A percentile compares a stretch with the other conserved stretches of the same genome.
Evolutionary conservation across 2,797 vertebrate species (phyloP).

Genomic region (Acanthiza pusilla): DNA sequence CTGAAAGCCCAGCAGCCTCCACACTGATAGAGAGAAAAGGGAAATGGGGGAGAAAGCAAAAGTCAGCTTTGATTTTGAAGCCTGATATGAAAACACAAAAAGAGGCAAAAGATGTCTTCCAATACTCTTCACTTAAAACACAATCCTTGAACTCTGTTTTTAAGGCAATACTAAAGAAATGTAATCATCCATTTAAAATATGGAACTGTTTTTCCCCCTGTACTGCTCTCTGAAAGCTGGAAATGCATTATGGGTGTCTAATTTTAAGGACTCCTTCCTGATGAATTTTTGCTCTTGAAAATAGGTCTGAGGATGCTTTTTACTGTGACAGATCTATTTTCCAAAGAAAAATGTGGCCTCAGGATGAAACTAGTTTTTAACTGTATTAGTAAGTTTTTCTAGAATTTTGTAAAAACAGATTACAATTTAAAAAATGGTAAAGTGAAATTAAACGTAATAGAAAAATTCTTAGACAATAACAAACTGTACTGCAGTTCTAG

Average conservation of each 20-base stretch:
- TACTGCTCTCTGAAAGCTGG: neutral
- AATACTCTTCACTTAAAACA: neutral
- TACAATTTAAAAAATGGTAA: neutral
- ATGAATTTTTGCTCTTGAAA: neutral
- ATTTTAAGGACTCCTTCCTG: neutral
- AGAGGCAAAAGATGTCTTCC: neutral
- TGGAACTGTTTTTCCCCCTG: neutral
- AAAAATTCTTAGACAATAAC: neutral
- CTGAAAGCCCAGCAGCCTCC: constrained; percentile 95
- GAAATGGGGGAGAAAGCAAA: neutral
- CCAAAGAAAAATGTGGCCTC: neutral
- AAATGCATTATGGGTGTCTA: neutral
- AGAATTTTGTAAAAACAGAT: neutral
- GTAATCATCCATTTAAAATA: neutral
- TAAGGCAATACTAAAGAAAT: neutral
- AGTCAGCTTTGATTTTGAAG: neutral
- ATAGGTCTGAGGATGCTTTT: neutral
- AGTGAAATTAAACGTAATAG: neutral
- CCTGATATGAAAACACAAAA: neutral
- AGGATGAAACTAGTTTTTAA: neutral
- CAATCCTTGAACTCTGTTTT: neutral
- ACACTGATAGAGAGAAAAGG: constrained; percentile 74
- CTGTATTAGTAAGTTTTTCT: neutral
- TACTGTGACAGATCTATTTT: neutral
- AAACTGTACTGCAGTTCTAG: neutral